Base-by-base conservation (phyloP, 2,888 invertebrate genomes). In the Bedellia somnulentella region DNA sequence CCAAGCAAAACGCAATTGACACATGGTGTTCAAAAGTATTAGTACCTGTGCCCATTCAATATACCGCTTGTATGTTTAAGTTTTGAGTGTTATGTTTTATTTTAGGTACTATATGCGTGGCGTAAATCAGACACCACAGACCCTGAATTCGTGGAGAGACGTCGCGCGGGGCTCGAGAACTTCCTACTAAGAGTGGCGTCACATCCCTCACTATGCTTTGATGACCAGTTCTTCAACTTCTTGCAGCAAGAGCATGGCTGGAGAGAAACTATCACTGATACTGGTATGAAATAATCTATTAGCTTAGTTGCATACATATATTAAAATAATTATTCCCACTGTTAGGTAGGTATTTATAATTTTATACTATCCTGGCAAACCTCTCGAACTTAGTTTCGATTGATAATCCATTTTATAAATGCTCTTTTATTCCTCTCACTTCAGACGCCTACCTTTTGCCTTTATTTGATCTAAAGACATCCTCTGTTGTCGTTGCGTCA, bases 51-150 rank as follows among this genome's bases (percentile, higher is more conserved):
- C n/a, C n/a, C n/a, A n/a, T n/a, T n/a, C n/a, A n/a, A n/a, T n/a
- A n/a, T n/a, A n/a, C n/a, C n/a, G n/a, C n/a, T n/a, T n/a, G n/a
- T n/a, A n/a, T n/a, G n/a, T n/a, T n/a, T n/a, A n/a, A n/a, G n/a
- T n/a, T n/a, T n/a, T n/a, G n/a, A n/a, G n/a, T n/a, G n/a, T n/a
- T n/a, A n/a, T n/a, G n/a, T n/a, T 18, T 6, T 13, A 21, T 30
- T 42, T 2, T 73, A 76, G 76, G 81, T 81, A 37, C 70, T 83
- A 43, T 88, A 80, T 58, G 86, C 86, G 3, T 90, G 90, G 89
- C 83, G 87, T 39, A 89, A 89, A 55, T 85, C 84, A 1, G 90
- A 91, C 52, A 87, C 87, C 9, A 87, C 89, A 42, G 89, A 90
- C 57, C 87, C 89, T 1, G 89, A 89, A 51, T 91, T 91, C 55